Evolutionary conservation across 92 coral and sea anemone genomes (phyloP).

Genomic region (Paragorgia papillata): DNA sequence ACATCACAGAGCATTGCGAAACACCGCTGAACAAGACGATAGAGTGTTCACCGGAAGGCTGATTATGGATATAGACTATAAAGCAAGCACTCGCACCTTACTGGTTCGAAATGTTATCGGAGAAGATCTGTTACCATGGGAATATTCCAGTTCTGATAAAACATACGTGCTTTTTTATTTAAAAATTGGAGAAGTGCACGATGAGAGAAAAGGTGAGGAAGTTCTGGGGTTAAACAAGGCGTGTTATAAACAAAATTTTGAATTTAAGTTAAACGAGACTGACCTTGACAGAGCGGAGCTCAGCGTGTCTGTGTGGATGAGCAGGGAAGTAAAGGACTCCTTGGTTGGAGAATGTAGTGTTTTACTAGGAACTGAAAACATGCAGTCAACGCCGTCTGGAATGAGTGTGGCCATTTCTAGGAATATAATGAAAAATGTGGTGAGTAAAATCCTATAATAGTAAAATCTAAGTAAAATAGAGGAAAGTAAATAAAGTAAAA

Average conservation of each 20-base stretch:
- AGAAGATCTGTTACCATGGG: constrained; percentile 39
- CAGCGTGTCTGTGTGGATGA: constrained; percentile 8
- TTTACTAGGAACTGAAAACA: neutral
- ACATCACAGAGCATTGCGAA: neutral
- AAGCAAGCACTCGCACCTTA: neutral
- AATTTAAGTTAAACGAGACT: constrained; percentile 7
- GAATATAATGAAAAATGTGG: constrained; percentile 20
- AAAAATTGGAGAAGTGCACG: neutral
- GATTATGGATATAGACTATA: neutral
- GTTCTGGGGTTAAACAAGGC: constrained; percentile 8
- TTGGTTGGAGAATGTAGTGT: constrained; percentile 29
- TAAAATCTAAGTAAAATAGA: neutral
- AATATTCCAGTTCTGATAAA: neutral
- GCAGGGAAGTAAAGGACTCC: neutral
- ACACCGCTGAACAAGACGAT: constrained; percentile 11
- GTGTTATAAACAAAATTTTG: constrained; percentile 25
- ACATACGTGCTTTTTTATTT: constrained; percentile 10
- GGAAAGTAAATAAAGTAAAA: neutral
- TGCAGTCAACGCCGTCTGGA: neutral
- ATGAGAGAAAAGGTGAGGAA: constrained; percentile 2
- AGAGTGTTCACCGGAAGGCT: constrained; percentile 29
- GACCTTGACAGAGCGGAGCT: neutral
- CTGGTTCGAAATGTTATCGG: constrained; percentile 1
- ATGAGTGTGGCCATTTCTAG: neutral
- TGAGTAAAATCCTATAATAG: constrained; percentile 1